Percentiles rank a stretch among this genome's conserved stretches.
phyloP scores from a whole-genome alignment of 2,113 vertebrate genomes.

The Albula glossodonta region DNA sequence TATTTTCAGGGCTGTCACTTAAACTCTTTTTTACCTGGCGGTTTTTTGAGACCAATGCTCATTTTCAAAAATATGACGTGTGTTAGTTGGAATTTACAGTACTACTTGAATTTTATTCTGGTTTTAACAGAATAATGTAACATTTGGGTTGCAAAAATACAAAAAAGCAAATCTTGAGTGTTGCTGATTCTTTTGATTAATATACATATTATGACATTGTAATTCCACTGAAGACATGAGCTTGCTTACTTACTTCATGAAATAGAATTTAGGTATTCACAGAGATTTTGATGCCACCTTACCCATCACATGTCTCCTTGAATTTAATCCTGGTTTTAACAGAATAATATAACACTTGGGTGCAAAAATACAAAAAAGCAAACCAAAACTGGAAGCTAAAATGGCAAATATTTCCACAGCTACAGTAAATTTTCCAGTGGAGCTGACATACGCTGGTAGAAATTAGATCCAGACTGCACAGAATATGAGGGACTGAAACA shows the following conservation, averaged over 20 bases:
- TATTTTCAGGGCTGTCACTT: too few species aligned
- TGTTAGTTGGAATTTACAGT: neutral
- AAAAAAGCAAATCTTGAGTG: neutral
- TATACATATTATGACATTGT: neutral
- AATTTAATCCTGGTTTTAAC: neutral
- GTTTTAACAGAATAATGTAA: neutral
- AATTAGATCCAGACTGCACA: slow-evolving; percentile 6
- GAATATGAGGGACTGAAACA: neutral
- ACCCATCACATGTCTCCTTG: neutral
- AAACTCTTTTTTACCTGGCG: neutral
- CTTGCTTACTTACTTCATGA: neutral
- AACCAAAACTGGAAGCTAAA: neutral
- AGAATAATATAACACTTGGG: neutral
- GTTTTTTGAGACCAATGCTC: too few species aligned
- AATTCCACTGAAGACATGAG: neutral
- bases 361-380: neutral
- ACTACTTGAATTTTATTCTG: neutral
- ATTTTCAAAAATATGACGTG: too few species aligned
- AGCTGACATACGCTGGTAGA: slow-evolving; percentile 1
- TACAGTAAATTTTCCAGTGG: slow-evolving; percentile 2
- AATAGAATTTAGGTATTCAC: neutral
- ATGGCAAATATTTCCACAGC: neutral
- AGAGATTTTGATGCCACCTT: neutral
- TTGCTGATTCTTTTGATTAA: too few species aligned
- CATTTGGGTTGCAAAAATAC: neutral